phyloP scores from a whole-genome alignment of 2,113 vertebrate genomes.

The Dicerorhinus sumatrensis region DNA sequence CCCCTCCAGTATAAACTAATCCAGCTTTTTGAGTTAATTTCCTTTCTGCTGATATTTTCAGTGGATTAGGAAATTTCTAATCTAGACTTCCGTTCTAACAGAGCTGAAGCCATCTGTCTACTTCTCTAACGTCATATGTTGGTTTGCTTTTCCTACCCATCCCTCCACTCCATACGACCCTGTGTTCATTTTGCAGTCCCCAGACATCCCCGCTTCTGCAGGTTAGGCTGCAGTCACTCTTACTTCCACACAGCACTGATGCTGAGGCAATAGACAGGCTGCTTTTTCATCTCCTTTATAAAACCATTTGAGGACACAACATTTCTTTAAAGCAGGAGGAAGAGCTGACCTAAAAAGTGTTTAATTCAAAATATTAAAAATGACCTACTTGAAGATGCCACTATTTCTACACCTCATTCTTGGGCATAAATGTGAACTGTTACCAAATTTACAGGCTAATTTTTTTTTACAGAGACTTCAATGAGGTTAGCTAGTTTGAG shows the following conservation, averaged over 20 bases:
- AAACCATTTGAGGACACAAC: neutral
- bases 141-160: fast-evolving
- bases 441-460: neutral
- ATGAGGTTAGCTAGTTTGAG: neutral
- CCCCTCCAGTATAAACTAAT: neutral
- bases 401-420: neutral
- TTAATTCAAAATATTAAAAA: neutral
- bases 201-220: neutral
- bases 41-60: neutral
- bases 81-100: neutral
- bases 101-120: neutral
- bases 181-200: neutral
- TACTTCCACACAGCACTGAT: neutral
- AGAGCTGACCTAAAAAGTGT: neutral
- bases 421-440: neutral
- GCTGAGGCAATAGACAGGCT: neutral
- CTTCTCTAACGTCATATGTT: neutral
- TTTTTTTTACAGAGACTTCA: neutral
- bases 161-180: too few species aligned
- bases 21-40: neutral
- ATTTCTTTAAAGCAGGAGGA: neutral
- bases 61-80: neutral
- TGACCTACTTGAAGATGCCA: neutral
- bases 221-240: neutral
- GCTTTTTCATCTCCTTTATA: neutral